Evolutionary conservation across 2,888 invertebrate species (phyloP), one percentile per base, ranked within the genome.

Genomic region (Drosophila heteroneura): DNA sequence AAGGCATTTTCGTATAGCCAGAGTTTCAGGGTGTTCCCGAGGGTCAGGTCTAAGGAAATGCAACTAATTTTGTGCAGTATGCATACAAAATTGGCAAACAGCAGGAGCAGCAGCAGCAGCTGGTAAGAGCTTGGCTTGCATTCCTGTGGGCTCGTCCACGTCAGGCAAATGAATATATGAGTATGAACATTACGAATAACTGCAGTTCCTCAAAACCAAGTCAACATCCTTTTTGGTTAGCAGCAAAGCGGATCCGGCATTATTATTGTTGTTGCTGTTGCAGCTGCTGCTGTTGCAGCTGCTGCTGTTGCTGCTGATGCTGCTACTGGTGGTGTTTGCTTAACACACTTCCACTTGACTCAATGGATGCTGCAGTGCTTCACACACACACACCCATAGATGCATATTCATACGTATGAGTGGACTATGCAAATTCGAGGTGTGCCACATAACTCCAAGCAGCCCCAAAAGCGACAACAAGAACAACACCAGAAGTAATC

Each of bases 131-230:
- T 19, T 60, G 61, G 32, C 22, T 14, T 51, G 41, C 41, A 49
- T 58, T 82, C 82, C 79, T 79, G 82, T 82, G 82, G 68, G 79
- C 70, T 67, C 70, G 81, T 70, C 76, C 76, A 85, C 47, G 82
- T 82, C 90, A 81, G 79, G 85, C 83, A 85, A 85, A 85, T 85
- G 88, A 85, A 85, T 85, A 85, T 85, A 85, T 90, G 85, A 85
- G 90, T 85, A 79, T 83, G 58, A 58, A 79, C 85, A 68, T 83
- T 74, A 81, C 79, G 88, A 85, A 85, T 85, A 90, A 76, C 85
- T 90, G 90, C 85, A 90, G 85, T 85, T 85, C 90, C 85, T 85
- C 85, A 88, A 81, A 81, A 90, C 90, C 88, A 85, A 85, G 85
- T 90, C 90, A 90, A 85, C 85, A 85, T 85, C 85, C 85, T 90